phyloP scores from a whole-genome alignment of 2,888 invertebrate species.

The Athetis lepigone region DNA sequence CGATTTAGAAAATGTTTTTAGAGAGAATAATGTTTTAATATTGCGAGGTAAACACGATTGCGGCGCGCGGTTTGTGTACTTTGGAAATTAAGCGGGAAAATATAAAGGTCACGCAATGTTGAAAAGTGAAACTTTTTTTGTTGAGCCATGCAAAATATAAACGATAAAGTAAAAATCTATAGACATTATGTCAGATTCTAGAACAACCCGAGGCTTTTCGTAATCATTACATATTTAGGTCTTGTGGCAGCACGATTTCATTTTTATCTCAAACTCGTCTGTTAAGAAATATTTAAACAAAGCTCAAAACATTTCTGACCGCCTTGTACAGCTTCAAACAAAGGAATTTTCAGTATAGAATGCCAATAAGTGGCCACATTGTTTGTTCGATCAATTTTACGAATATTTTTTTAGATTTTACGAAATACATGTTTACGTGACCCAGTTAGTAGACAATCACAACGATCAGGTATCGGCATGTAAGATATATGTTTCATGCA shows the following conservation, averaged over 20 bases:
- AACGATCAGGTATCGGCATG: constrained; percentile 64
- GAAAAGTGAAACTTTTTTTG: constrained; percentile 57
- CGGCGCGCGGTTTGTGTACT: constrained; percentile 52
- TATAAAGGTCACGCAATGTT: constrained; percentile 50
- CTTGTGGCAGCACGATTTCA: constrained; percentile 21
- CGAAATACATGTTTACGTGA: constrained; percentile 75
- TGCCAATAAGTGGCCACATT: constrained; percentile 24
- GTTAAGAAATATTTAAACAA: constrained; percentile 26
- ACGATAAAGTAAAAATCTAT: constrained; percentile 37
- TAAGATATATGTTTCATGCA: constrained; percentile 67
- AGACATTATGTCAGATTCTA: constrained; percentile 27
- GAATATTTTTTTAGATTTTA: constrained; percentile 57
- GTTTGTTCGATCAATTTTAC: constrained; percentile 29
- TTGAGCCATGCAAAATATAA: constrained; percentile 36
- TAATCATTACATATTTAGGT: constrained; percentile 20
- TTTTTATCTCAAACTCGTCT: constrained; percentile 3
- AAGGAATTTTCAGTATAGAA: constrained; percentile 21
- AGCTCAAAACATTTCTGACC: background rate
- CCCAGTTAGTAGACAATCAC: constrained; percentile 72
- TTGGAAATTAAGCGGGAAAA: constrained; percentile 53
- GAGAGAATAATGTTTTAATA: constrained; percentile 56
- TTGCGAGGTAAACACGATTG: constrained; percentile 46
- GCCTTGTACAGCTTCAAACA: constrained; percentile 25
- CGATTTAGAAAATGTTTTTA: constrained; percentile 36
- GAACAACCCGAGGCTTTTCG: constrained; percentile 16